phyloP scores from a whole-genome alignment of 1,140 invertebrate species.

The Oscheius sp. region DNA sequence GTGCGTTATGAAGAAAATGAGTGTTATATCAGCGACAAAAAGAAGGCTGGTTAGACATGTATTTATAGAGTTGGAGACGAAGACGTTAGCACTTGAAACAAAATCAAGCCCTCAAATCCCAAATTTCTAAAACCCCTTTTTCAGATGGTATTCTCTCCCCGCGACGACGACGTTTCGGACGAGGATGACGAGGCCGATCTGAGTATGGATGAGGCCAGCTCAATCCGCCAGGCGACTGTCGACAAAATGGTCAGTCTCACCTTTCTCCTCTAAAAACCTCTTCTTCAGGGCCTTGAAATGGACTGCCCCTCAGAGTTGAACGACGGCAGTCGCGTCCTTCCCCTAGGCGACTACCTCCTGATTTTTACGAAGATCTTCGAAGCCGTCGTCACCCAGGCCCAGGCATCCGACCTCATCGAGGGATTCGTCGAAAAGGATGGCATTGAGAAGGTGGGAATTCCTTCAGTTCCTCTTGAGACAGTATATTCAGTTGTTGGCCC shows the following conservation, averaged over 20 bases:
- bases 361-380: conserved; percentile 22
- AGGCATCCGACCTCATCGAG: conserved; percentile 3
- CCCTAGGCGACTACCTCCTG: conserved; percentile 35
- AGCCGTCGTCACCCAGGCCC: background rate
- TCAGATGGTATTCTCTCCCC: conserved; percentile 4
- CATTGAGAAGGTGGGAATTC: conserved; percentile 24
- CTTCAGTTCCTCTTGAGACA: too few species aligned
- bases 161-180: conserved; percentile 25
- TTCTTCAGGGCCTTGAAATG: conserved; percentile 12
- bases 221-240: background rate
- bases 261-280: too few species aligned
- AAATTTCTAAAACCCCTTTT: too few species aligned
- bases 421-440: conserved; percentile 13
- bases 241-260: too few species aligned
- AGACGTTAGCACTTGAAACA: too few species aligned
- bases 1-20: too few species aligned
- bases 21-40: background rate
- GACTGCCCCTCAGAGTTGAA: background rate
- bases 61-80: background rate
- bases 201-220: conserved; percentile 31
- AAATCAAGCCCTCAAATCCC: too few species aligned
- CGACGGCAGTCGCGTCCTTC: conserved; percentile 22
- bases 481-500: conserved; percentile 13
- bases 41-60: background rate
- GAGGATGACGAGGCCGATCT: conserved; percentile 34